Conservation (phyloP, 2,113 vertebrate species). For the Malurus elegans region DNA sequence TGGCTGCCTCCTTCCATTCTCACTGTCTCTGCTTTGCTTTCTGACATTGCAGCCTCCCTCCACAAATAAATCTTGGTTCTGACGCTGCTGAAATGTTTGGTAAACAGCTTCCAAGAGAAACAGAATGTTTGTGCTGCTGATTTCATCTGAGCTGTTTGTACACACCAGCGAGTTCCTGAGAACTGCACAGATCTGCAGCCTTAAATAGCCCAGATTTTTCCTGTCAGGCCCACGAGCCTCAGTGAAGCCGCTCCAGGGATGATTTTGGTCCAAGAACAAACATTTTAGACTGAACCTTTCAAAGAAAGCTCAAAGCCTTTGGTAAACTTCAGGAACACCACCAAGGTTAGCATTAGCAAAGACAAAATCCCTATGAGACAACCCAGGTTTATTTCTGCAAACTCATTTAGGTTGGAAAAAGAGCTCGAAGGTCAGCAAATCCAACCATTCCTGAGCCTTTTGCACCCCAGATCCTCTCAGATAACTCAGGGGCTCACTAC, state of each 20-base stretch:
- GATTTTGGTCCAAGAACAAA: neutral
- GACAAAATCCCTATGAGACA: neutral
- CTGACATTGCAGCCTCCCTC: neutral
- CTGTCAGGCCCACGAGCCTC: neutral
- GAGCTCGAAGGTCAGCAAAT: neutral
- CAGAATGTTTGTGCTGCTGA: neutral
- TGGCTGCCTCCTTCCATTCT: neutral
- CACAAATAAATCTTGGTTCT: neutral
- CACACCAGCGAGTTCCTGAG: neutral
- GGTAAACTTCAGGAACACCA: neutral
- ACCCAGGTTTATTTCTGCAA: neutral
- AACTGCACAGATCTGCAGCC: neutral
- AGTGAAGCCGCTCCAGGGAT: neutral
- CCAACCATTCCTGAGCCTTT: neutral
- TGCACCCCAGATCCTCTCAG: neutral
- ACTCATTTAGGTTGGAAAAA: neutral
- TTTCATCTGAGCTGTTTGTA: neutral
- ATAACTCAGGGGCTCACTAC: neutral
- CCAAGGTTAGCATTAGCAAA: neutral
- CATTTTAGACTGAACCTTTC: neutral
- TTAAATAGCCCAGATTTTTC: neutral
- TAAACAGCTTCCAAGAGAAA: slow-evolving; percentile 11
- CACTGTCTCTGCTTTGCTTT: neutral
- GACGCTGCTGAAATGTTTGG: neutral
- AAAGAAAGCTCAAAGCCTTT: neutral